Evolutionary conservation across 2,113 vertebrate species (phyloP).

Genomic region (Atherinomorus stipes): DNA sequence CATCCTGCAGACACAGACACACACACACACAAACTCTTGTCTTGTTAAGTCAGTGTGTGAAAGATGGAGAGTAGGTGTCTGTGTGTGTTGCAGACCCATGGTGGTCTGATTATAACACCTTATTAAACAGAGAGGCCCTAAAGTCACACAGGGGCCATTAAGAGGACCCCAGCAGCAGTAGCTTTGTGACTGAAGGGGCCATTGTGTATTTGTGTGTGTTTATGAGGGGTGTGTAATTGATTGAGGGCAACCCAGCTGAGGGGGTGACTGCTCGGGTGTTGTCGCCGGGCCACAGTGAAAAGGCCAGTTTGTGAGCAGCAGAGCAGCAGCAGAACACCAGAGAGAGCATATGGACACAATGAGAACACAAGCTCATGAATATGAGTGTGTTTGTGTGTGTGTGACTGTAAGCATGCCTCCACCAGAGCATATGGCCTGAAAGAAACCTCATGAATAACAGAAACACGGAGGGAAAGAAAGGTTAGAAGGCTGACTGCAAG

Average conservation of each 20-base stretch:
- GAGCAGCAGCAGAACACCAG: conserved; percentile 84
- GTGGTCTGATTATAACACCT: conserved; percentile 84
- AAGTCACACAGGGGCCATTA: conserved; percentile 80
- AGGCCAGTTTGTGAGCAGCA: conserved; percentile 83
- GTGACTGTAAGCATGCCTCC: conserved; percentile 63
- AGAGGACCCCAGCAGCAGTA: conserved; percentile 66
- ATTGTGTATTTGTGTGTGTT: conserved; percentile 57
- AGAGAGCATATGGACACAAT: conserved; percentile 86
- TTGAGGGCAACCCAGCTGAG: conserved; percentile 51
- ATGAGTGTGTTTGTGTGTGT: conserved; percentile 67
- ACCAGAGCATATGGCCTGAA: conserved; percentile 78
- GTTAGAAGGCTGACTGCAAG: conserved; percentile 29
- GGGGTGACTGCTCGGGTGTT: conserved; percentile 75
- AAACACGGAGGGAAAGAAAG: conserved; percentile 31
- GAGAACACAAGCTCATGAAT: conserved; percentile 80
- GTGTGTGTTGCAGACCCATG: conserved; percentile 73
- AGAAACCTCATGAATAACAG: conserved; percentile 73
- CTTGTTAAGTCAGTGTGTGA: conserved; percentile 51
- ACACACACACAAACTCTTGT: conserved; percentile 39
- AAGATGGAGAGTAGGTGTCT: conserved; percentile 59
- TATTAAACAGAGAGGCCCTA: conserved; percentile 81
- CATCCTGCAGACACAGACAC: conserved; percentile 27
- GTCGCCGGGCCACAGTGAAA: conserved; percentile 69
- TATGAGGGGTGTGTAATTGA: conserved; percentile 70
- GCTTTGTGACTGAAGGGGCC: conserved; percentile 69